These are phyloP conservation scores for Apodemia hepburni DNA, from an alignment of 2,888 invertebrate species.

Conservation along the genomic window DNA sequence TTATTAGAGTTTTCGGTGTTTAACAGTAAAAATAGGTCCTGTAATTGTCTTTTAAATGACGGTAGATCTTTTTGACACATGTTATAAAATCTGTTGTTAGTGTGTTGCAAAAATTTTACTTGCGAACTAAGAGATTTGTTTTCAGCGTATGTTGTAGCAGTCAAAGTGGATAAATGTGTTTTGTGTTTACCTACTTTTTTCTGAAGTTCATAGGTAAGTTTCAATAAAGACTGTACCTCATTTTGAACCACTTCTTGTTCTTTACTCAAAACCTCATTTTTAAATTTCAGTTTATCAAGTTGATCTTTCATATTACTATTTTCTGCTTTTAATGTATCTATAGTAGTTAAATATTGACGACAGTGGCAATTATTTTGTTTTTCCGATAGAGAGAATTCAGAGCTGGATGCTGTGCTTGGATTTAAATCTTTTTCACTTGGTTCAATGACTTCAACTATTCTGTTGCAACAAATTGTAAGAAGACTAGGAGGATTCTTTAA, in stretches of 20 bases:
- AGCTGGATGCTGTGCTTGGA: constrained; percentile 29
- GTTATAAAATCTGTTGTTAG: constrained; percentile 57
- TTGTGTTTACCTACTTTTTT: constrained; percentile 62
- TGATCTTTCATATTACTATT: constrained; percentile 40
- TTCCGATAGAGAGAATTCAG: constrained; percentile 30
- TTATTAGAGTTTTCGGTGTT: constrained; percentile 42
- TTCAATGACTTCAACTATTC: constrained; percentile 47
- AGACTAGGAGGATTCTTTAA: constrained; percentile 51
- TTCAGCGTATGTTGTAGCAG: constrained; percentile 68
- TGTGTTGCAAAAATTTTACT: constrained; percentile 61
- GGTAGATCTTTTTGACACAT: constrained; percentile 67
- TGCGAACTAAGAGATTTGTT: constrained; percentile 62
- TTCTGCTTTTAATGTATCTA: constrained; percentile 38
- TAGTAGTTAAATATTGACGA: constrained; percentile 28
- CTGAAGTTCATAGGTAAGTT: constrained; percentile 54
- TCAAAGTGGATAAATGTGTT: constrained; percentile 63
- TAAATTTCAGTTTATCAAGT: constrained; percentile 40
- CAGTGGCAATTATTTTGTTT: constrained; percentile 32
- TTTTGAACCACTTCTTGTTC: constrained; percentile 50
- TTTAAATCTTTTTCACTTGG: constrained; percentile 40
- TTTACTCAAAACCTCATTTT: constrained; percentile 44
- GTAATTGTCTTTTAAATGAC: constrained; percentile 55
- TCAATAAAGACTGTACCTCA: constrained; percentile 53
- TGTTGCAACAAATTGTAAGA: constrained; percentile 56
- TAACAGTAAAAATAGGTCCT: constrained; percentile 51